Base-by-base conservation (phyloP, 1,140 invertebrate species). In the Nephotettix cincticeps region DNA sequence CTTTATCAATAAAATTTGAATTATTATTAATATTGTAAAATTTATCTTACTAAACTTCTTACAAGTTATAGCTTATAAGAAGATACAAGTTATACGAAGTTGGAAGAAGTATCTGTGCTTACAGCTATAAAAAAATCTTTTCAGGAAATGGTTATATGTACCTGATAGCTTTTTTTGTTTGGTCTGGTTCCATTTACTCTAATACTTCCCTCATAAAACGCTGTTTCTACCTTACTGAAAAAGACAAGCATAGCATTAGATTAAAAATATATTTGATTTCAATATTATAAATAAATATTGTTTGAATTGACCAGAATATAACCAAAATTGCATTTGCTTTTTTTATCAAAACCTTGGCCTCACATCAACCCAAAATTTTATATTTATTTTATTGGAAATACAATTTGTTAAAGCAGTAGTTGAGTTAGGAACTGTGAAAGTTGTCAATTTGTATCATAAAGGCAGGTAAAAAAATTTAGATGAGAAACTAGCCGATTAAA, bases 191-290 rank as follows among this genome's bases (percentile, higher is more conserved):
- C 89, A 81, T 91, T 91, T 1, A 90, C 68, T 77, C 88, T 83
- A 64, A 91, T 84, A 80, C 86, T 87, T 75, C 85, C 88, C 72
- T 88, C 86, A 79, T 89, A 91, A 76, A 91, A 89, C 28, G 84
- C 75, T 66, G 82, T 80, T 78, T 91, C 89, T 43, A 89, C 79
- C 86, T 89, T 89, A 72, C 87, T 88, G 72, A 77, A 79, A 74
- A 43, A 76, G 73, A 72, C 56, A 73, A 74, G 13, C 73, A 64
- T 70, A 74, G 51, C 40, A 58, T 58, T 40, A 58, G 32, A 51
- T 58, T 71, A 56, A 40, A 25, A 13, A n/a, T 13, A 13, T 27
- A 11, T 63, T 4, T 27, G 28, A 30, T 23, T 28, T 28, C 13
- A 28, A 28, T 9, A 63, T 17, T 63, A 29, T 17, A 63, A 27